Conservation (phyloP, 2,888 invertebrate species). For the Vanessa cardui region DNA sequence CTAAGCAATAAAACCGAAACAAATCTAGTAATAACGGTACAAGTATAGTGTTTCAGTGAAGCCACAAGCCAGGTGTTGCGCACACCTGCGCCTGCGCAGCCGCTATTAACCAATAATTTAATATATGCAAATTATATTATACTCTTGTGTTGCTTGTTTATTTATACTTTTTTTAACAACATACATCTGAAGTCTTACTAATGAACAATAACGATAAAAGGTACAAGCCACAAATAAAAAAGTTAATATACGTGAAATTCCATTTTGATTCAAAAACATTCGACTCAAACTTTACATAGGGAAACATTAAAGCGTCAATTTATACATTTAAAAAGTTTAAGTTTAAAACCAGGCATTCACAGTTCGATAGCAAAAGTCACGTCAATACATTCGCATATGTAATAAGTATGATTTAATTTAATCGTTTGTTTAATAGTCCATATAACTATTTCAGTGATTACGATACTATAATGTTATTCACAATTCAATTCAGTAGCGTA, state of each 20-base stretch:
- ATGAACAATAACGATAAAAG: too few species aligned
- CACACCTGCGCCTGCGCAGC: constrained; percentile 21
- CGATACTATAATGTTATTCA: neutral
- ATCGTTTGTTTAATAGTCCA: constrained; percentile 1
- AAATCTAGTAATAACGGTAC: constrained; percentile 15
- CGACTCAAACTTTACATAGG: too few species aligned
- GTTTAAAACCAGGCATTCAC: too few species aligned
- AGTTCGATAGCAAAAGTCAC: neutral
- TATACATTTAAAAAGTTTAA: too few species aligned
- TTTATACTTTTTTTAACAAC: neutral
- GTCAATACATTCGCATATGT: neutral
- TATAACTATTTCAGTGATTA: neutral
- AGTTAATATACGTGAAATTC: too few species aligned
- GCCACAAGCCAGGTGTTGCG: constrained; percentile 22
- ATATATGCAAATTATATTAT: constrained; percentile 8
- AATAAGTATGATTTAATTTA: constrained; percentile 7
- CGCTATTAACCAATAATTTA: neutral
- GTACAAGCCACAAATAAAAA: too few species aligned
- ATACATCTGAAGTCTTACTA: too few species aligned
- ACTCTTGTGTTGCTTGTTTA: neutral
- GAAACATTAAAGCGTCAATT: too few species aligned
- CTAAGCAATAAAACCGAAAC: constrained; percentile 15
- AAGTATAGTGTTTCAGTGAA: constrained; percentile 20
- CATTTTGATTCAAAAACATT: too few species aligned
- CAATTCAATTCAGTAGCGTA: neutral